Evolutionary conservation across 2,797 vertebrate species (phyloP), one percentile per base, ranked within the genome.

Genomic region (Mastacembelus armatus): DNA sequence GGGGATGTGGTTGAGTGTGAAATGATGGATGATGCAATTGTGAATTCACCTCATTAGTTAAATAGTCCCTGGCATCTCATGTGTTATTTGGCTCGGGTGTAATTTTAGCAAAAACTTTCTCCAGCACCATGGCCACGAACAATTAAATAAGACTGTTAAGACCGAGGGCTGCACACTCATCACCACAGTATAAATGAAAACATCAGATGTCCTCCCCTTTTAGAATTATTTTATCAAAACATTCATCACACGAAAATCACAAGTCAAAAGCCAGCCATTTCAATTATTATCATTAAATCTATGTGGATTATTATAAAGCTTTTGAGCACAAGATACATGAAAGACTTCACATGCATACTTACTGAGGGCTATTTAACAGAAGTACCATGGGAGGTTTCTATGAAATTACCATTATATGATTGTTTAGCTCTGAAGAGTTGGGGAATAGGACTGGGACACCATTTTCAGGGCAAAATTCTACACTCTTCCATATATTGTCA

Each of bases 1-100:
- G 65, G 51, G 58, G 52, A 55, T 9, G 60, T 51, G 68, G 55
- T 32, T 67, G 59, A 83, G 76, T 40, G 15, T 50, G 55, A 78
- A 72, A 74, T 77, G 81, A 82, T 74, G 63, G 78, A 85, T 75
- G 79, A 80, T 69, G 77, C 66, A 81, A 87, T 47, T 44, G 60
- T 71, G 64, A 76, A 71, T 81, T 78, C 73, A 75, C 79, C 72
- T 82, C 79, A 86, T 85, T 85, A 80, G 79, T 78, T 84, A 88
- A 88, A 88, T 73, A 77, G 79, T 78, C 75, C 71, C 75, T 56
- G 63, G 70, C 58, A 74, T 59, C 73, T 77, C 40, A n/a, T 65
- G 57, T 54, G 61, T 70, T 70, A 57, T 81, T 57, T 70, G 71
- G 78, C 79, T 42, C 47, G 16, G 0, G 59, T 48, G 48, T 71